Evolutionary conservation across 37 sponge, comb jelly and placozoan genomes (phyloP).

Genomic region (Beroe forskalii): DNA sequence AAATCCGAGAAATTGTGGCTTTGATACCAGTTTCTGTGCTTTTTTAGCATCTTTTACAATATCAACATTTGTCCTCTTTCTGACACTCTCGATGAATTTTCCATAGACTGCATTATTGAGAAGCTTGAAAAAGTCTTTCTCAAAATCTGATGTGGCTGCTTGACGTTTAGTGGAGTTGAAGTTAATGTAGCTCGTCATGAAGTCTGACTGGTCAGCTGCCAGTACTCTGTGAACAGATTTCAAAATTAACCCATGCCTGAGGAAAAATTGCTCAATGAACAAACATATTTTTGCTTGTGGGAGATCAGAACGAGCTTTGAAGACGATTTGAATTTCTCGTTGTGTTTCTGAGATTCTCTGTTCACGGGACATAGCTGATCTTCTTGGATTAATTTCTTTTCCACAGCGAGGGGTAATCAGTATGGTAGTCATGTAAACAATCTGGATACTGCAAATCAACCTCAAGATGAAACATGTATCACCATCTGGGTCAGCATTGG

Average conservation of each 20-base stretch:
- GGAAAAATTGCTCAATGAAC: not conserved
- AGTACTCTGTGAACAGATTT: not conserved
- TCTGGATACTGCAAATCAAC: not conserved
- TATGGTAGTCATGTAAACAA: not conserved
- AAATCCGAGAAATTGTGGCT: conserved; percentile 13
- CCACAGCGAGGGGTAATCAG: conserved; percentile 3
- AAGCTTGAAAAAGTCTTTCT: not conserved
- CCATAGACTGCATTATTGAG: not conserved
- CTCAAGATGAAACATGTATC: conserved; percentile 8
- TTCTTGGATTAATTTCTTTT: not conserved
- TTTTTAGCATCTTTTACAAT: not conserved
- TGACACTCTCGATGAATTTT: not conserved
- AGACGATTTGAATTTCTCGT: not conserved
- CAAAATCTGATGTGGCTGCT: not conserved
- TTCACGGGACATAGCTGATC: not conserved
- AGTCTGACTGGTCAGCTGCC: not conserved
- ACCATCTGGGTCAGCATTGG: not conserved
- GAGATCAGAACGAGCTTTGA: not conserved
- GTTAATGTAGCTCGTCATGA: not conserved
- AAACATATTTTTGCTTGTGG: not conserved
- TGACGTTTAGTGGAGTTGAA: conserved; percentile 5
- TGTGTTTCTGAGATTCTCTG: not conserved
- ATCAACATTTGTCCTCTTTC: not conserved
- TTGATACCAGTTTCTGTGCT: not conserved
- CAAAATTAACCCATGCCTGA: not conserved